Evolutionary conservation across 1,140 invertebrate genomes (phyloP).

Genomic region (Solenopsis invicta): DNA sequence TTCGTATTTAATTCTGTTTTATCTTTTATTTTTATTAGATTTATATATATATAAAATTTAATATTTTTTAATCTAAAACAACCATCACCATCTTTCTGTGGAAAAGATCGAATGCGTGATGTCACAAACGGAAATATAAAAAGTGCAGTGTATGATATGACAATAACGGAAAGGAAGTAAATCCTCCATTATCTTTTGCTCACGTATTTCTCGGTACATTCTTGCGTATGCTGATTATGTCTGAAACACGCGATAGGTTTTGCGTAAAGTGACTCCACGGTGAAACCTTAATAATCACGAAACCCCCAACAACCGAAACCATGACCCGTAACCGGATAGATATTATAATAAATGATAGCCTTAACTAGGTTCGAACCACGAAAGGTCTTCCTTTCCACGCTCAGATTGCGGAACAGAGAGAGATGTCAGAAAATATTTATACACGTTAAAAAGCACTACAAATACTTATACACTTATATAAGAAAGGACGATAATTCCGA

Average conservation of each 20-base stretch:
- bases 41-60: neutral
- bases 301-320: slow-evolving; percentile 71
- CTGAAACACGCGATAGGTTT: slow-evolving; percentile 15
- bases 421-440: neutral
- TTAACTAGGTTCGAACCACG: slow-evolving; percentile 58
- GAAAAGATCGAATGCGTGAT: slow-evolving; percentile 11
- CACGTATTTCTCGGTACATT: slow-evolving; percentile 48
- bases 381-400: slow-evolving; percentile 64
- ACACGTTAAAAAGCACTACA: neutral
- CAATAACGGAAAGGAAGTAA: slow-evolving; percentile 42
- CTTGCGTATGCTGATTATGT: slow-evolving; percentile 7
- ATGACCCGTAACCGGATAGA: slow-evolving; percentile 76
- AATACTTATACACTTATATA: neutral
- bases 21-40: slow-evolving; percentile 26
- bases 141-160: neutral
- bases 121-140: slow-evolving; percentile 37
- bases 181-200: slow-evolving; percentile 11
- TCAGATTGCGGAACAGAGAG: neutral
- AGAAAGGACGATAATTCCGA: neutral
- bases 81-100: neutral
- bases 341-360: slow-evolving; percentile 73
- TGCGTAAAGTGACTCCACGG: slow-evolving; percentile 68
- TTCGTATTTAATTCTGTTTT: neutral
- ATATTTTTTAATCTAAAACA: neutral
- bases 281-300: slow-evolving; percentile 74